Percentiles rank a stretch among this genome's conserved stretches.
Conservation (phyloP, 1,140 invertebrate species). For the Cotesia vestalis region DNA sequence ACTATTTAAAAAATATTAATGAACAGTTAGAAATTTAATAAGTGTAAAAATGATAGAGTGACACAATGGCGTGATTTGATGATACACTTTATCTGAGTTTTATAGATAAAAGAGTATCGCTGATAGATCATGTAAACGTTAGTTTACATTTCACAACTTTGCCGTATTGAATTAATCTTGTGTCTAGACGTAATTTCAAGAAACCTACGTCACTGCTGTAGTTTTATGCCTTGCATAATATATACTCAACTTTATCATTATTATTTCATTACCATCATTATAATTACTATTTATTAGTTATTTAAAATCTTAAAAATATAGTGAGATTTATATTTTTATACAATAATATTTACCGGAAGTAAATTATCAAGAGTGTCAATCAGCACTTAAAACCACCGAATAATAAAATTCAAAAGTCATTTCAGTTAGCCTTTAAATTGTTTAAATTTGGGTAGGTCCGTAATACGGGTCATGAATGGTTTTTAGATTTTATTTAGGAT, state of each 20-base stretch:
- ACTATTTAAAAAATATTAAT: too few species aligned
- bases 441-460: conserved; percentile 18
- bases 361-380: neutral
- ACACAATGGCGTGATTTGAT: too few species aligned
- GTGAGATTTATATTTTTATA: too few species aligned
- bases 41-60: too few species aligned
- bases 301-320: neutral
- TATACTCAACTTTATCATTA: neutral
- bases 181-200: conserved; percentile 34
- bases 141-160: conserved; percentile 4
- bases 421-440: neutral
- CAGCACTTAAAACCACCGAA: neutral
- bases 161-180: conserved; percentile 17
- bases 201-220: conserved; percentile 28
- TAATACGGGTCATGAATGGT: conserved; percentile 27
- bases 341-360: neutral
- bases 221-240: conserved; percentile 15
- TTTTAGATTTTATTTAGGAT: neutral
- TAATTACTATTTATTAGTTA: conserved; percentile 4
- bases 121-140: neutral
- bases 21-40: too few species aligned
- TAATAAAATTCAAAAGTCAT: neutral
- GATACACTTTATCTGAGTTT: too few species aligned
- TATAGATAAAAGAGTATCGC: too few species aligned
- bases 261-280: too few species aligned